phyloP scores from a whole-genome alignment of 2,888 invertebrate species.

The Argyresthia goedartella region DNA sequence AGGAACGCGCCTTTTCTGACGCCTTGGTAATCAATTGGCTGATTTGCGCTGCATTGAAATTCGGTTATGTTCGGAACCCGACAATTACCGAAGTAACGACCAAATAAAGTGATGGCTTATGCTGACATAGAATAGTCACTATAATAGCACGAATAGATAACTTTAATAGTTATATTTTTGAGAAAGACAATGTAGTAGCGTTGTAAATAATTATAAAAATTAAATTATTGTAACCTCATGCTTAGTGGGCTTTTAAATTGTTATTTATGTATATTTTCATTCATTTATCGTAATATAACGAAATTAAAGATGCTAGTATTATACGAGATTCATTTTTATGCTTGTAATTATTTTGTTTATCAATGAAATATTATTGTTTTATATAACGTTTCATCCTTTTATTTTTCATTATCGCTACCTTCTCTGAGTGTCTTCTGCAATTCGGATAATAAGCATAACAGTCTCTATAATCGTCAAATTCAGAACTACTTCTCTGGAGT shows the following conservation, averaged over 20 bases:
- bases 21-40: too few relatives aligned
- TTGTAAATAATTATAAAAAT: slow-evolving; percentile 12
- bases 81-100: too few relatives aligned
- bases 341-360: neutral
- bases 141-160: too few relatives aligned
- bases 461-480: too few relatives aligned
- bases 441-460: too few relatives aligned
- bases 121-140: too few relatives aligned
- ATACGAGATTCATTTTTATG: neutral
- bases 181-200: neutral
- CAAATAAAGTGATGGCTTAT: too few relatives aligned
- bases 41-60: too few relatives aligned
- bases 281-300: neutral
- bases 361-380: slow-evolving; percentile 2
- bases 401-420: neutral
- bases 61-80: too few relatives aligned
- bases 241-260: slow-evolving; percentile 1
- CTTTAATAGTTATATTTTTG: too few relatives aligned
- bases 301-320: neutral
- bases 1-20: neutral
- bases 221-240: slow-evolving; percentile 5
- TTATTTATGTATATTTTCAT: neutral
- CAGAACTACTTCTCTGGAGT: too few relatives aligned
- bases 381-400: neutral
- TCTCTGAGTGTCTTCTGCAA: too few relatives aligned